Conservation (phyloP, 1,140 invertebrate species). For the Rhyzopertha dominica region DNA sequence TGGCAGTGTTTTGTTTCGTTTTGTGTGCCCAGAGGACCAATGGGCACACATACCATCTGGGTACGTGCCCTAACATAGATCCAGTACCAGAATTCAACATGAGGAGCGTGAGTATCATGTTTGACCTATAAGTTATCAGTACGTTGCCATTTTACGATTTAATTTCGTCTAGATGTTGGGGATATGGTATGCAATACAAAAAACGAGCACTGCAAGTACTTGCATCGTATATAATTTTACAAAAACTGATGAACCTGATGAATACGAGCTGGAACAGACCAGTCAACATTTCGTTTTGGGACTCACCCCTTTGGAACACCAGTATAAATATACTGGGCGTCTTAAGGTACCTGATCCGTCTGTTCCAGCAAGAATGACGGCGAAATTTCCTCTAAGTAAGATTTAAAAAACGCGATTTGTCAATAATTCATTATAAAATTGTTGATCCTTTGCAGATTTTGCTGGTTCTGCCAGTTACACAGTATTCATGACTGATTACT, state of each 20-base stretch:
- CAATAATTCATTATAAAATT: background rate
- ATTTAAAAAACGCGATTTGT: background rate
- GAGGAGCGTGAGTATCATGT: constrained; percentile 63
- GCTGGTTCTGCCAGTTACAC: constrained; percentile 70
- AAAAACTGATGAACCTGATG: constrained; percentile 59
- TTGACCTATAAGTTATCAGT: background rate
- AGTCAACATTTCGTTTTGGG: constrained; percentile 67
- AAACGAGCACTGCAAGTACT: constrained; percentile 72
- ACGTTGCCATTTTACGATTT: constrained; percentile 2
- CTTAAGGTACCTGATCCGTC: constrained; percentile 60
- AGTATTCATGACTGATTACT: constrained; percentile 70
- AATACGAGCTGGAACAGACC: constrained; percentile 65
- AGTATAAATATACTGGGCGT: constrained; percentile 69
- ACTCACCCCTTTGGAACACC: constrained; percentile 64
- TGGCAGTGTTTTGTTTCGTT: no score
- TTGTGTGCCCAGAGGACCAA: no score
- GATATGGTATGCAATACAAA: constrained; percentile 77
- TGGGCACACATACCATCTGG: constrained; percentile 66
- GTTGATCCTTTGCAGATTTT: constrained; percentile 53
- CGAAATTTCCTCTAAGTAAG: constrained; percentile 79
- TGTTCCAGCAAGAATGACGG: constrained; percentile 65
- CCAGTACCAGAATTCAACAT: constrained; percentile 66
- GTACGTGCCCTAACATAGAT: constrained; percentile 67
- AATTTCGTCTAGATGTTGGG: constrained; percentile 62
- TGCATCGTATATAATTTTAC: constrained; percentile 78